phyloP scores from a whole-genome alignment of 92 coral and sea anemone species.

The Epizoanthus stellaris region DNA sequence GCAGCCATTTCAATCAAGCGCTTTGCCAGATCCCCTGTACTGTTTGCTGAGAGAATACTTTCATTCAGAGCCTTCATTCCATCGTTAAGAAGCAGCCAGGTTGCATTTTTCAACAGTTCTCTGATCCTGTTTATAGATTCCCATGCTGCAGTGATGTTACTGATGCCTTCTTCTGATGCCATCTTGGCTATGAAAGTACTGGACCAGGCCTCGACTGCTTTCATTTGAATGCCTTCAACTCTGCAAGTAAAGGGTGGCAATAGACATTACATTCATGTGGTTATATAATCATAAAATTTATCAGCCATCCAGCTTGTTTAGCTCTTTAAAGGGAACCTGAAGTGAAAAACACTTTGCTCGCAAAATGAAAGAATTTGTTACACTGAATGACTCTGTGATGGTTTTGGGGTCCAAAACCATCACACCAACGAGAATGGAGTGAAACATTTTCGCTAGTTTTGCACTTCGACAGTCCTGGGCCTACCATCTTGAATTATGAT shows the following conservation, averaged over 20 bases:
- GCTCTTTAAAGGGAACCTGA: no score
- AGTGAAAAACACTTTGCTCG: no score
- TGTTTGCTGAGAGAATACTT: conserved; percentile 66
- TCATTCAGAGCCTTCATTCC: conserved; percentile 69
- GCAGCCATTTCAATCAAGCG: conserved; percentile 72
- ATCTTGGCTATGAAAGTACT: conserved; percentile 59
- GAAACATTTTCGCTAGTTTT: no score
- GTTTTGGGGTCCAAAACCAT: no score
- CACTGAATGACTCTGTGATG: no score
- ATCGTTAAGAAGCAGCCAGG: conserved; percentile 50
- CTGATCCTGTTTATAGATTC: conserved; percentile 80
- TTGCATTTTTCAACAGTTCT: conserved; percentile 68
- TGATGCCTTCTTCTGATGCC: conserved; percentile 54
- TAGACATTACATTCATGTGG: not conserved
- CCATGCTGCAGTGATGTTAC: conserved; percentile 72
- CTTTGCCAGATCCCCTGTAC: conserved; percentile 71
- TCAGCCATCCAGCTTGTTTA: no score
- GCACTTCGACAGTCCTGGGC: no score
- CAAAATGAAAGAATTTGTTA: no score
- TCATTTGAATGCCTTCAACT: conserved; percentile 47
- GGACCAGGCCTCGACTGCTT: conserved; percentile 56
- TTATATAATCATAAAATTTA: no score
- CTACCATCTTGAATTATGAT: no score
- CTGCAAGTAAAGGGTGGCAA: conserved; percentile 7
- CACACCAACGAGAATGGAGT: no score